These are phyloP conservation scores for Odobenus rosmarus DNA, from an alignment of 2,113 vertebrate genomes.

Conservation along the genomic window DNA sequence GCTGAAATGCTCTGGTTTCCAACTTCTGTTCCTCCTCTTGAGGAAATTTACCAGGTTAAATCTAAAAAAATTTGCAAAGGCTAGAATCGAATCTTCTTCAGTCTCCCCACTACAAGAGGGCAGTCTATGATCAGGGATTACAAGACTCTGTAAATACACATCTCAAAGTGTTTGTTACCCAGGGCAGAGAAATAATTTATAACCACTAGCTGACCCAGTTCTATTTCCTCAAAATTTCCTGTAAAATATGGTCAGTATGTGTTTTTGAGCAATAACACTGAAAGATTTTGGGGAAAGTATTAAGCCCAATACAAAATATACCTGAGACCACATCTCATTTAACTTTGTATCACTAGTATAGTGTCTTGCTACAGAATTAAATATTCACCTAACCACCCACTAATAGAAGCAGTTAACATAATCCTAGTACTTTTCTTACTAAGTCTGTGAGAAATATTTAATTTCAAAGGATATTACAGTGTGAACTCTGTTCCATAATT, in stretches of 20 bases:
- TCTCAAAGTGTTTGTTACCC: neutral
- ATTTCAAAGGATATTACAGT: neutral
- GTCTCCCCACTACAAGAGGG: neutral
- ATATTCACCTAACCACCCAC: neutral
- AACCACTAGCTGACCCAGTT: neutral
- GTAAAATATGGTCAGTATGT: neutral
- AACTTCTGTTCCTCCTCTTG: neutral
- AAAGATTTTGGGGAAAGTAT: neutral
- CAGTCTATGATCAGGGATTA: neutral
- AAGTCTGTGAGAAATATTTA: neutral
- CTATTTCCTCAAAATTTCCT: neutral
- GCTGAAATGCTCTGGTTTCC: neutral
- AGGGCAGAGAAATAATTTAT: neutral
- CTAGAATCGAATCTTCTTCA: neutral
- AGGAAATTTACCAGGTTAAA: conserved; percentile 3
- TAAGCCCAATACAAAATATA: neutral
- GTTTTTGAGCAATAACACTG: neutral
- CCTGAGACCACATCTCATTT: neutral
- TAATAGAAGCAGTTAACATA: neutral
- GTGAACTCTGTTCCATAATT: neutral
- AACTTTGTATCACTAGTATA: neutral
- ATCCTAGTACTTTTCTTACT: neutral
- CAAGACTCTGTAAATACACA: neutral
- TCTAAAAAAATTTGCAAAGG: neutral
- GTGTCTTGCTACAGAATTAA: neutral